Evolutionary conservation across 1,140 invertebrate species (phyloP).

Genomic region (Zaprionus kolodkinae): DNA sequence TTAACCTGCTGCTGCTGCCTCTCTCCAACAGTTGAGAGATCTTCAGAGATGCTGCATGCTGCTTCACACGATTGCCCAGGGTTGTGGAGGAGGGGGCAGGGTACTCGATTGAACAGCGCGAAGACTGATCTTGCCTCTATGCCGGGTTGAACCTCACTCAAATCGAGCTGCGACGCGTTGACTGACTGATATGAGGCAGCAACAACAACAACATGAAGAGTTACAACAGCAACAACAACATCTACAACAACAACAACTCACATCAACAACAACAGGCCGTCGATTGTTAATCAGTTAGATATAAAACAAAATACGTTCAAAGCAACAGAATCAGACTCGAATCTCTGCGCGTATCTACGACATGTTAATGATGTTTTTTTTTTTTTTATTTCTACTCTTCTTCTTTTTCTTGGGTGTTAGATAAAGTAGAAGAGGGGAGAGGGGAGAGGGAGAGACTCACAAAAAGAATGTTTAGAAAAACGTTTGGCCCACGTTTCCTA

Average conservation of each 20-base stretch:
- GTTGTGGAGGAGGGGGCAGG: not conserved
- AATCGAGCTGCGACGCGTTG: conserved; percentile 72
- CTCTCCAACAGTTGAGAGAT: conserved; percentile 48
- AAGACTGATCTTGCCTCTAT: conserved; percentile 52
- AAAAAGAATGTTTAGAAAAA: conserved; percentile 57
- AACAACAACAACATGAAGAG: conserved; percentile 35
- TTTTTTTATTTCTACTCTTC: too few species aligned
- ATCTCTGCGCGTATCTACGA: conserved; percentile 77
- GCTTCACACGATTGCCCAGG: conserved; percentile 12
- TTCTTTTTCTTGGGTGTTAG: conserved; percentile 32
- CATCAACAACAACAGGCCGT: conserved; percentile 51
- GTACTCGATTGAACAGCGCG: conserved; percentile 66
- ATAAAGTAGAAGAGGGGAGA: conserved; percentile 30
- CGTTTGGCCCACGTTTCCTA: conserved; percentile 73
- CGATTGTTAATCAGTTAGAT: conserved; percentile 82
- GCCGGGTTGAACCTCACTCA: conserved; percentile 66
- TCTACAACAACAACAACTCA: conserved; percentile 48
- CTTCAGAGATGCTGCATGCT: conserved; percentile 13
- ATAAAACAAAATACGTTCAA: conserved; percentile 74
- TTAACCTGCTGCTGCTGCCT: conserved; percentile 74
- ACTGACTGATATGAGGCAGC: conserved; percentile 73
- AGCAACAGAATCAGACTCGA: conserved; percentile 61
- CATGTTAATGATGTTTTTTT: conserved; percentile 77
- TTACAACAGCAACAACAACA: conserved; percentile 41
- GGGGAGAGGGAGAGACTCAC: conserved; percentile 3